Evolutionary conservation across 2,888 invertebrate genomes (phyloP).

Genomic region (Creontiades dilutus): DNA sequence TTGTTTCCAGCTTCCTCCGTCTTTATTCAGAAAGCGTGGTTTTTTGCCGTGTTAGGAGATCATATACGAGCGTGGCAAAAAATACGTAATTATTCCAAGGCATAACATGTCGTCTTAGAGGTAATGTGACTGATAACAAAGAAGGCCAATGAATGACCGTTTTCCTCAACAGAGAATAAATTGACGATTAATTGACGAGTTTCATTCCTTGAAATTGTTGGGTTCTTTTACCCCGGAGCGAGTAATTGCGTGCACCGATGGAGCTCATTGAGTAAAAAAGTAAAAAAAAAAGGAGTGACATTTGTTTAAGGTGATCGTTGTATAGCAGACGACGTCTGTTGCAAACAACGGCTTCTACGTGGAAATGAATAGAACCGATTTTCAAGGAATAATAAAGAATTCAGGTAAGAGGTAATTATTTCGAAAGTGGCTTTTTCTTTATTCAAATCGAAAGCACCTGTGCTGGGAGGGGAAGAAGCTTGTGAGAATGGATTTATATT

Average conservation of each 20-base stretch:
- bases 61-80: no score
- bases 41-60: no score
- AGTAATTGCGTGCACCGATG: slow-evolving; percentile 4
- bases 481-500: slow-evolving; percentile 48
- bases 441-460: slow-evolving; percentile 24
- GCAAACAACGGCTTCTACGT: slow-evolving; percentile 8
- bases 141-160: neutral
- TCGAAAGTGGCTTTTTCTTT: slow-evolving; percentile 13
- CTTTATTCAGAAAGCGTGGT: no score
- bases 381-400: neutral
- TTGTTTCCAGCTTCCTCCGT: no score
- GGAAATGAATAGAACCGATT: slow-evolving; percentile 4
- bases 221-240: neutral
- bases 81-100: no score
- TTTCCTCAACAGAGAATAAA: neutral
- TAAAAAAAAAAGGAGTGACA: neutral
- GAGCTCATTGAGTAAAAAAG: neutral
- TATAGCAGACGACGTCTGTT: slow-evolving; percentile 26
- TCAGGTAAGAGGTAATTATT: slow-evolving; percentile 24
- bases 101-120: no score
- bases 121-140: no score
- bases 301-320: slow-evolving; percentile 22
- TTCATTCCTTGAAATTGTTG: neutral
- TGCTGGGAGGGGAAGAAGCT: slow-evolving; percentile 3
- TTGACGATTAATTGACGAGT: slow-evolving; percentile 12